Conservation (phyloP, 2,113 vertebrate species). For the Oryzias javanicus region DNA sequence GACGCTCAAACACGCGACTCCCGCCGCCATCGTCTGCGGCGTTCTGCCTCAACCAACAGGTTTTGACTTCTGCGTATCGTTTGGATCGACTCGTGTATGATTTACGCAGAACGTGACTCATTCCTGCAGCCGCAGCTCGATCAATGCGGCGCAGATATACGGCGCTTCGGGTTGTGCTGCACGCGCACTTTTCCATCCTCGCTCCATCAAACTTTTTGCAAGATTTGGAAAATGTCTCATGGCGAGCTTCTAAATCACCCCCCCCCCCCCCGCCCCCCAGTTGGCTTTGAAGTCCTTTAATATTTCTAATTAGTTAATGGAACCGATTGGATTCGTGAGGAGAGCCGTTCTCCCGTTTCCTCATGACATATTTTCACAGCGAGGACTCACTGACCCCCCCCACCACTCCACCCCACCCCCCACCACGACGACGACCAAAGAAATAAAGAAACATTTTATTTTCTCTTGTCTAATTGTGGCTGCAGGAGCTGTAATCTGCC, state of each 20-base stretch:
- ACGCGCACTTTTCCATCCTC: slow-evolving; percentile 48
- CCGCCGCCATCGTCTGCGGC: slow-evolving; percentile 9
- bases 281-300: slow-evolving; percentile 72
- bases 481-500: slow-evolving; percentile 57
- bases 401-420: too few relatives aligned
- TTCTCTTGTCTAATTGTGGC: slow-evolving; percentile 61
- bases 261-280: slow-evolving; percentile 52
- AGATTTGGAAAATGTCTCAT: slow-evolving; percentile 60
- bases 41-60: slow-evolving; percentile 54
- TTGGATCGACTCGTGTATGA: slow-evolving; percentile 52
- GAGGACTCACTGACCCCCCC: too few relatives aligned
- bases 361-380: slow-evolving; percentile 67
- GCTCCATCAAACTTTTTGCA: slow-evolving; percentile 59
- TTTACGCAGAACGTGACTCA: slow-evolving; percentile 63
- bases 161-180: slow-evolving; percentile 61
- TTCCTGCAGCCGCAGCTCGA: slow-evolving; percentile 53
- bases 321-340: slow-evolving; percentile 73
- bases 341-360: slow-evolving; percentile 65
- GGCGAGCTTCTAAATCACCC: slow-evolving; percentile 67
- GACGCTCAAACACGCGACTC: slow-evolving; percentile 24
- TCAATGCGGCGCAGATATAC: slow-evolving; percentile 71
- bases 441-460: slow-evolving; percentile 40
- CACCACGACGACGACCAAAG: slow-evolving; percentile 51
- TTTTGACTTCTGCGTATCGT: slow-evolving; percentile 33
- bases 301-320: slow-evolving; percentile 84